A percentile compares a stretch with the other conserved stretches of the same genome.
Conservation (phyloP, 2,113 vertebrate species). For the Terrapene triunguis region DNA sequence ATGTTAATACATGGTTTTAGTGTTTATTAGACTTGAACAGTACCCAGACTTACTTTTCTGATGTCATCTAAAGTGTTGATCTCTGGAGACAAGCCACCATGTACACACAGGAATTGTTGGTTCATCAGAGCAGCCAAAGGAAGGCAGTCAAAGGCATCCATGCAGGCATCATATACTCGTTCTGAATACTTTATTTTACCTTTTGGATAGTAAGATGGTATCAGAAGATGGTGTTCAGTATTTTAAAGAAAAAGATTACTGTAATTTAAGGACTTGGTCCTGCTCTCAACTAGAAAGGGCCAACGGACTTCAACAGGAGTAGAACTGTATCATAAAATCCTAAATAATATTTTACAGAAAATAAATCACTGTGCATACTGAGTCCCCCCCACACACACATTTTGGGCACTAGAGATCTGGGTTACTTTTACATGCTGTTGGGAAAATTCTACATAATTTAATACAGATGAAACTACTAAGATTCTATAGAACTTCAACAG, state of each 20-base stretch:
- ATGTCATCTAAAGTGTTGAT: constrained; percentile 99
- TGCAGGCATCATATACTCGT: constrained; percentile 96
- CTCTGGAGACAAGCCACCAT: constrained; percentile 97
- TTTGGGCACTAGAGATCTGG: not conserved
- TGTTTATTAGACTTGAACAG: not conserved
- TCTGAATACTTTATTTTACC: constrained; percentile 99
- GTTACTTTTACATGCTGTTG: not conserved
- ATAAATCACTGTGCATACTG: not conserved
- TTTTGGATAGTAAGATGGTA: constrained; percentile 76
- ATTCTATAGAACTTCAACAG: not conserved
- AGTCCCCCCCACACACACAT: not conserved
- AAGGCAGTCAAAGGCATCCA: constrained; percentile 99
- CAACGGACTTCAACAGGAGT: not conserved
- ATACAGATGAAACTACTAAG: not conserved
- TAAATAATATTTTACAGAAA: not conserved
- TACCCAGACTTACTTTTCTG: constrained; percentile 93
- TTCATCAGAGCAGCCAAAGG: constrained; percentile 99
- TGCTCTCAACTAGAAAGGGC: not conserved
- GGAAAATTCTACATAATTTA: not conserved
- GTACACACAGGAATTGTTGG: constrained; percentile 98
- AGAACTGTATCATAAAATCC: not conserved
- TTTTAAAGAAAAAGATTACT: not conserved
- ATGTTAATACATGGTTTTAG: not conserved
- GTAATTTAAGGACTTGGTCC: not conserved
- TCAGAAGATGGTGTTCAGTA: constrained; percentile 3